Conservation (phyloP, 1,140 invertebrate genomes). For the Aplysia californica region DNA sequence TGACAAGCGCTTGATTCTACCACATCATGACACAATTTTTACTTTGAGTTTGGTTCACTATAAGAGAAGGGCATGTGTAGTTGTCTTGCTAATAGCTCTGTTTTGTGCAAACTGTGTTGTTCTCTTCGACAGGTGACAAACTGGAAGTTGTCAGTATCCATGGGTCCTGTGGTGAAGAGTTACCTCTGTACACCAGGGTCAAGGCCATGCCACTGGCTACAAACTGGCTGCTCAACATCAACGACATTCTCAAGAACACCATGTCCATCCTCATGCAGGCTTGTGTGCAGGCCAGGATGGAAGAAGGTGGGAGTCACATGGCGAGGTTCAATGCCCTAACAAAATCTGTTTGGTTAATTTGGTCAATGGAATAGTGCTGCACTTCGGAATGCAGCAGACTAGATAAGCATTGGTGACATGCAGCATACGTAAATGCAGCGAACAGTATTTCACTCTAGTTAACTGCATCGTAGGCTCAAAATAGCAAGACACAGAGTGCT, state of each 20-base stretch:
- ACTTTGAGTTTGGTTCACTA: too few species aligned
- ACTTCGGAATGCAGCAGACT: too few species aligned
- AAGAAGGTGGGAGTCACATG: constrained; percentile 49
- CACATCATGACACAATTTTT: too few species aligned
- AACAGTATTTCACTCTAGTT: background rate
- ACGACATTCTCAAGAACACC: constrained; percentile 62
- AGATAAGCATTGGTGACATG: too few species aligned
- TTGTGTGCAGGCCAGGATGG: constrained; percentile 61
- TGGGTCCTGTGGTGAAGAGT: constrained; percentile 55
- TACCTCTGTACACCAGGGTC: constrained; percentile 53
- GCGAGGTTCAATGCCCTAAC: background rate
- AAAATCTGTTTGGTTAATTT: too few species aligned
- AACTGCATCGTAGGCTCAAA: background rate
- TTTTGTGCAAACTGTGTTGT: too few species aligned
- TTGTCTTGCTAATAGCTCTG: too few species aligned
- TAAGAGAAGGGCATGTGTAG: too few species aligned
- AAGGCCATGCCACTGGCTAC: constrained; percentile 52
- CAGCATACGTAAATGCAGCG: too few species aligned
- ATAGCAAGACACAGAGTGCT: background rate
- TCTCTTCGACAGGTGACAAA: constrained; percentile 59
- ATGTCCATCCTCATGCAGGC: constrained; percentile 56
- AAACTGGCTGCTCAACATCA: constrained; percentile 60
- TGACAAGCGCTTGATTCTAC: too few species aligned
- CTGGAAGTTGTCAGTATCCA: constrained; percentile 56
- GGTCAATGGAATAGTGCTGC: too few species aligned